These are phyloP conservation scores for Odontothrips loti DNA, from an alignment of 2,888 invertebrate species.

Conservation along the genomic window DNA sequence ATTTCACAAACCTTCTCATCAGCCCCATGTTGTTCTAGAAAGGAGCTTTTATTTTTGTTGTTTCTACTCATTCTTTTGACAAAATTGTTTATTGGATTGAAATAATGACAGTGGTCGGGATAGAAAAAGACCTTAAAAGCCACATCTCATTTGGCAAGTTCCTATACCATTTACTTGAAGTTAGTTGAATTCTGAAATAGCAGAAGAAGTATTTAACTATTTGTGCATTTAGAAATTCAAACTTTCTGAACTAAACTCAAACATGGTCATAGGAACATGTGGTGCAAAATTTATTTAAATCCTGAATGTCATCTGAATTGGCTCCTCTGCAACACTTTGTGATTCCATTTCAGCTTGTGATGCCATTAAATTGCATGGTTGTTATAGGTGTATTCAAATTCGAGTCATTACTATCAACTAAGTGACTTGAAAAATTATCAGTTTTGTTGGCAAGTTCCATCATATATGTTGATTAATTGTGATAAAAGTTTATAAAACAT, in stretches of 20 bases:
- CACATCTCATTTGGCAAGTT: no score
- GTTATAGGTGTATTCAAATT: neutral
- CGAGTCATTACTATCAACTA: neutral
- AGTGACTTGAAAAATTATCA: neutral
- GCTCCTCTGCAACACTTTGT: neutral
- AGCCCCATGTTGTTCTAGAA: neutral
- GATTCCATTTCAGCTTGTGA: neutral
- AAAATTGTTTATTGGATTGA: no score
- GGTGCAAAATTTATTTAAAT: no score
- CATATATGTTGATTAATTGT: conserved; percentile 11
- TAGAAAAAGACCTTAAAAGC: no score
- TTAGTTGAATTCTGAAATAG: no score
- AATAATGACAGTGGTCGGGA: no score
- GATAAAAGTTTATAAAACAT: conserved; percentile 2
- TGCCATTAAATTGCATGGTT: neutral
- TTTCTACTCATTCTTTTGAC: no score
- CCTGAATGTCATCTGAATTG: neutral
- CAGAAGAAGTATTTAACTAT: no score
- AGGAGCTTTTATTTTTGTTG: neutral
- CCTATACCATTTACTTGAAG: no score
- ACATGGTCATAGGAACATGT: no score
- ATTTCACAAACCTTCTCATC: neutral
- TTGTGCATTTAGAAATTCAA: no score
- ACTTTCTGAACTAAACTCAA: no score
- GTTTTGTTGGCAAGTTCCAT: neutral